Conservation (phyloP, 2,797 vertebrate species). For the Lycodopsis pacificus region DNA sequence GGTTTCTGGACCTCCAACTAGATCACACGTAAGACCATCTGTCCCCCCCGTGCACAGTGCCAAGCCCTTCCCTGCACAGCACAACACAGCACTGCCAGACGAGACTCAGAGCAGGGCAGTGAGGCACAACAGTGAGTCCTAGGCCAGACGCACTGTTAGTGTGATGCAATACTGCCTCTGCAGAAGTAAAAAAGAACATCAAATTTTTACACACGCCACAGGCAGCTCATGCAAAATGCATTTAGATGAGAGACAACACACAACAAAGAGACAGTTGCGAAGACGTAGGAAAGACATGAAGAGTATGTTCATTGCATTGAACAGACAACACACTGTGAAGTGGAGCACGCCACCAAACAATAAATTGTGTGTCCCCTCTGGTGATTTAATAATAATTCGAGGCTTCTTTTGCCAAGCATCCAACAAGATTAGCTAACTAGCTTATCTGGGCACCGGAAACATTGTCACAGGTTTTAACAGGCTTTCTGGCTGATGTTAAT, state of each 20-base stretch:
- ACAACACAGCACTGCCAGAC: conserved; percentile 58
- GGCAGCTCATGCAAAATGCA: conserved; percentile 58
- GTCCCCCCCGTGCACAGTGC: conserved; percentile 60
- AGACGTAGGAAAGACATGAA: conserved; percentile 28
- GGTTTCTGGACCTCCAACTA: conserved; percentile 71
- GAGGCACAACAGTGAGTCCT: conserved; percentile 38
- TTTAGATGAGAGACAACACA: conserved; percentile 49
- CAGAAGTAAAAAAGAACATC: conserved; percentile 43
- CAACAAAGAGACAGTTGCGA: conserved; percentile 25
- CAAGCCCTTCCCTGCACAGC: conserved; percentile 63
- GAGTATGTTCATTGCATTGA: conserved; percentile 1
- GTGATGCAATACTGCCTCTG: conserved; percentile 58
- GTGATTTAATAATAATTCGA: conserved; percentile 39
- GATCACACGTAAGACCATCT: conserved; percentile 79
- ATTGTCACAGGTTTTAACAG: conserved; percentile 44
- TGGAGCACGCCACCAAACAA: conserved; percentile 9
- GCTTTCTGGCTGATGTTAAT: conserved; percentile 56
- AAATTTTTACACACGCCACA: conserved; percentile 57
- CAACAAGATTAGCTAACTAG: conserved; percentile 39
- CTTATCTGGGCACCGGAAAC: conserved; percentile 38
- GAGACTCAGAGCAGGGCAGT: conserved; percentile 52
- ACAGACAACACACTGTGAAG: background rate
- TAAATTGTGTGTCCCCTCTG: conserved; percentile 22
- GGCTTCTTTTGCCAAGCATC: conserved; percentile 17
- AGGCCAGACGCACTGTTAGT: conserved; percentile 40